Evolutionary conservation across 2,113 vertebrate genomes (phyloP).

Genomic region (Atrichornis clamosus): DNA sequence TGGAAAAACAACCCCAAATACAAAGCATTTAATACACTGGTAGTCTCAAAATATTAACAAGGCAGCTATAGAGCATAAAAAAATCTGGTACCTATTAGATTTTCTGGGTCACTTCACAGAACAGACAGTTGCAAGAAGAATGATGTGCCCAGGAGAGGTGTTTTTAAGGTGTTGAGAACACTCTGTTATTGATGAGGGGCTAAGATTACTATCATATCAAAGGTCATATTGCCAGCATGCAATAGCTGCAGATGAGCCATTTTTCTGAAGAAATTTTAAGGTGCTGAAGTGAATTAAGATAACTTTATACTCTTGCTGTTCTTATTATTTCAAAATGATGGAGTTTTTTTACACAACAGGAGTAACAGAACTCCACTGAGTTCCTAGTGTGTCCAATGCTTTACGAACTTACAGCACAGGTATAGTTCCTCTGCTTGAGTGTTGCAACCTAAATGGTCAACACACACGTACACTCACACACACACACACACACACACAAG

Average conservation of each 20-base stretch:
- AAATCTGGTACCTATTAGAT: not conserved
- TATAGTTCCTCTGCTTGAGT: not conserved
- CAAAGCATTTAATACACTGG: rapidly evolving
- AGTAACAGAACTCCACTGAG: not conserved
- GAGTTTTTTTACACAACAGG: not conserved
- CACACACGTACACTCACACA: no score
- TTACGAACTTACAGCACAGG: not conserved
- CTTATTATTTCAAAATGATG: not conserved
- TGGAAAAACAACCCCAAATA: rapidly evolving
- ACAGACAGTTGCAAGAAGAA: not conserved
- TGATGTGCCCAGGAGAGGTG: not conserved
- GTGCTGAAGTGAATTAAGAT: not conserved
- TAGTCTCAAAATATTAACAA: not conserved
- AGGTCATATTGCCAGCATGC: not conserved
- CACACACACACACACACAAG: not conserved
- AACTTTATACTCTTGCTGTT: not conserved
- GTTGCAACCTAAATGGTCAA: not conserved
- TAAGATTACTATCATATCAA: not conserved
- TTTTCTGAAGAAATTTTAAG: not conserved
- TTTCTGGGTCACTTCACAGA: not conserved
- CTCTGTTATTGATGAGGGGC: not conserved
- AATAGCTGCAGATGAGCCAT: not conserved
- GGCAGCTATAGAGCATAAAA: not conserved
- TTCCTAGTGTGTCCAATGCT: not conserved
- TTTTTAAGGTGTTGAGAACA: not conserved